These are phyloP conservation scores for Todus mexicanus DNA, from an alignment of 2,797 vertebrate species.

Conservation along the genomic window DNA sequence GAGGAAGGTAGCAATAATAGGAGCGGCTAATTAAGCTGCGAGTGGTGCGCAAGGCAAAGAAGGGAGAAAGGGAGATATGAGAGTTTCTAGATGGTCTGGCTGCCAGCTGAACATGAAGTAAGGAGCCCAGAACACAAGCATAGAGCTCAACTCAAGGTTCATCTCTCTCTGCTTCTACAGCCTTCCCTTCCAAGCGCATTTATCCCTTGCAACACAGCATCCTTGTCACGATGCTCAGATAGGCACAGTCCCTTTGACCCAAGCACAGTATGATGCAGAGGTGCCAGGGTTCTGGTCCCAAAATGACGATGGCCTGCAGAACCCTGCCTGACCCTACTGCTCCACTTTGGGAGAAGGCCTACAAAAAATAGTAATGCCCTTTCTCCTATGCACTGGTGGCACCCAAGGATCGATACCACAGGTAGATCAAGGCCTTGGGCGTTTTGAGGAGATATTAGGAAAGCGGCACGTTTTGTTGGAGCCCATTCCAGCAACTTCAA, in stretches of 20 bases:
- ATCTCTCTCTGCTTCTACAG: not conserved
- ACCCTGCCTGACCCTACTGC: not conserved
- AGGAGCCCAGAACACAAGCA: not conserved
- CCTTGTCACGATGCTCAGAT: not conserved
- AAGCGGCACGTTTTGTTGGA: not conserved
- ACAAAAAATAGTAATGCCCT: not conserved
- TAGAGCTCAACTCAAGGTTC: not conserved
- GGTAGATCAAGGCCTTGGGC: not conserved
- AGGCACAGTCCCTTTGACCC: not conserved
- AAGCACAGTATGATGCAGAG: accelerated
- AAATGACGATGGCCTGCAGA: too few relatives aligned
- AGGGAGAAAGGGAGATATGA: not conserved
- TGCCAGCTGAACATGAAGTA: not conserved
- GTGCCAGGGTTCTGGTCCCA: not conserved
- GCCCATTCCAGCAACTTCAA: not conserved
- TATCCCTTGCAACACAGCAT: not conserved
- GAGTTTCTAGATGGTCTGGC: not conserved
- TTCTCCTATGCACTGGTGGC: not conserved
- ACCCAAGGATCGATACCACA: not conserved
- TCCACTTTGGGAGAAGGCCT: not conserved
- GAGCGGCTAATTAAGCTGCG: slow-evolving; percentile 25
- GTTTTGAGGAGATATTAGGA: not conserved
- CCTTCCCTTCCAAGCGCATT: not conserved
- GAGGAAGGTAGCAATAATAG: slow-evolving; percentile 40
- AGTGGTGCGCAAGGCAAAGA: not conserved